Evolutionary conservation across 2,797 vertebrate species (phyloP), one percentile per base, ranked within the genome.

Genomic region (Scleropages formosus): DNA sequence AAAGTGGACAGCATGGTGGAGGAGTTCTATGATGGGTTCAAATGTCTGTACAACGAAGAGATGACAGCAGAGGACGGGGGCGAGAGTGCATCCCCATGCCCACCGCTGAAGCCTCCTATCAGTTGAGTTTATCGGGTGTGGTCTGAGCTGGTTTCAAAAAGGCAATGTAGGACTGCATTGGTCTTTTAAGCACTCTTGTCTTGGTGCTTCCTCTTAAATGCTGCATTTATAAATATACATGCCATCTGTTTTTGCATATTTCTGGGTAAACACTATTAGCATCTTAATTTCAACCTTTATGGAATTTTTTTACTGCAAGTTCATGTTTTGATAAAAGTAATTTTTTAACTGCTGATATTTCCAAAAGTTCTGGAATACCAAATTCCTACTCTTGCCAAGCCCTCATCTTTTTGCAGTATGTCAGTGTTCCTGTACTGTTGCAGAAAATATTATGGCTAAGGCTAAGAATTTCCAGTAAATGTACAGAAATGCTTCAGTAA

Each of bases 1-100:
- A 1, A 49, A 64, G 64, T 60, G 20, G 1, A 0, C 53, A 11
- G 53, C 58, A 10, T 73, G 56, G 46, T 60, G 0, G 91, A 91
- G 0, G 92, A 92, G 26, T 91, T 87, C 72, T 92, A 85, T 0
- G 89, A 93, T 53, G 93, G 91, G 46, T 91, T 93, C 22, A 9
- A 81, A 58, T 76, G 85, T 60, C 78, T 92, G 80, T 90, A 90
- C 15, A 78, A 81, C 0, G 92, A 93, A 80, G 86, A 83, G 68
- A 39, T 0, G 4, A 46, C 46, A 15, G 22, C 26, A 0, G 85
- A 80, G 1, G 15, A 4, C 0, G 81, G 79, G n/a, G 79, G 62
- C 4, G 13, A 46, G 4, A 9, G 7, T 18, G 6, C 78, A n/a
- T 62, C 74, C 31, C 85, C 84, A 0, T 91, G 91, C 51, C 92